Conservation (phyloP, 2,113 vertebrate species). For the Pluvianellus socialis region DNA sequence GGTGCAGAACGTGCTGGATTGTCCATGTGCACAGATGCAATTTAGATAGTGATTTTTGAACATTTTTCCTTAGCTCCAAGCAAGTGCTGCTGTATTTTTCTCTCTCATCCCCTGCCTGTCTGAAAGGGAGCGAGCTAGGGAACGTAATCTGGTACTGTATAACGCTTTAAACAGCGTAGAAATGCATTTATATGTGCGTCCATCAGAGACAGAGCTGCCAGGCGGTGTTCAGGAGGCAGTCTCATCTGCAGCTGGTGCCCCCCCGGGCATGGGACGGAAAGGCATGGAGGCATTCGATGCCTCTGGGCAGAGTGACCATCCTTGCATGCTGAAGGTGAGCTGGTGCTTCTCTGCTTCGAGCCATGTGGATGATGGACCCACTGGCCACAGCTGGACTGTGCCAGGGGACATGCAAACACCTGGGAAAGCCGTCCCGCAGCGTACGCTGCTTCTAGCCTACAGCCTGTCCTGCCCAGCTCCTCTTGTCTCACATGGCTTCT, state of each 20-base stretch:
- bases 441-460: not conserved
- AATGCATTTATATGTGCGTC: not conserved
- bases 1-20: not conserved
- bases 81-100: not conserved
- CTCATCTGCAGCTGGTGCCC: not conserved
- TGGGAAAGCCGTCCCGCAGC: not conserved
- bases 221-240: not conserved
- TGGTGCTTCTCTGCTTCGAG: not conserved
- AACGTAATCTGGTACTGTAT: not conserved
- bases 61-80: not conserved
- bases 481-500: not conserved
- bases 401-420: not conserved
- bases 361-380: not conserved
- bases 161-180: not conserved
- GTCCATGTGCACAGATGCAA: not conserved
- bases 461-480: not conserved
- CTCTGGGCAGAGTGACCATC: too few relatives aligned
- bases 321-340: not conserved
- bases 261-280: too few relatives aligned
- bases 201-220: not conserved
- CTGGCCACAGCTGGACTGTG: not conserved
- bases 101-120: not conserved
- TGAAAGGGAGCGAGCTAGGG: not conserved
- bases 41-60: not conserved
- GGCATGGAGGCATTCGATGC: not conserved